Base-by-base conservation (phyloP, 2,797 vertebrate species). In the Mastacembelus armatus region DNA sequence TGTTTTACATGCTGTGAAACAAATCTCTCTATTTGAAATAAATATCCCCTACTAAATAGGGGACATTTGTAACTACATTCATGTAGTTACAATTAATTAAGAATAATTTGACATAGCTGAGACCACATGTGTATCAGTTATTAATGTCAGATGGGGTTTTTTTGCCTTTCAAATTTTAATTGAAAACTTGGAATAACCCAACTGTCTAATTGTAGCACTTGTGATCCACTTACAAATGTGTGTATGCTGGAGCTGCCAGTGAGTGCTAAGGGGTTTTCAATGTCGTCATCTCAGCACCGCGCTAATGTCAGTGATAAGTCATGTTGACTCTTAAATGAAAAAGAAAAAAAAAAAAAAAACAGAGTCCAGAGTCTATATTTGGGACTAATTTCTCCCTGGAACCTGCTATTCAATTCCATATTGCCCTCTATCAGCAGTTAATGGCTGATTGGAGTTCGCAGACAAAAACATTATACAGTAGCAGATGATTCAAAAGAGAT, bases 91-190 rank as follows among this genome's bases (percentile, higher is more conserved):
- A 83, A 82, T 83, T 87, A 83, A 88, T 85, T 80, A 71, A 66
- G 24, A 24, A 24, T 32, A 50, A 77, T 80, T 72, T 88, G 83
- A 84, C 77, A 68, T 54, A 66, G 56, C 71, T n/a, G 35, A 52
- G 61, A 56, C 62, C 7, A 33, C 32, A 12, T 38, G 49, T 60
- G 56, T 77, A 77, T 74, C 66, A 66, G 33, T 63, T 82, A 83
- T 84, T 81, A 81, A 74, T 75, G 78, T 78, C 70, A 86, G 68
- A 75, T 77, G 54, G 3, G n/a, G n/a, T n/a, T n/a, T 66, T 86
- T 84, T 63, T 66, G 77, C 66, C 75, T 85, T 85, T 88, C 79
- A 82, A 42, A 63, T 80, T 87, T 89, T 86, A 90, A 90, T 88
- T 91, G 82, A 88, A 85, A 88, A 77, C 8, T 69, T 71, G 49